phyloP scores from a whole-genome alignment of 2,888 invertebrate species.

The Eupithecia pulchellata region DNA sequence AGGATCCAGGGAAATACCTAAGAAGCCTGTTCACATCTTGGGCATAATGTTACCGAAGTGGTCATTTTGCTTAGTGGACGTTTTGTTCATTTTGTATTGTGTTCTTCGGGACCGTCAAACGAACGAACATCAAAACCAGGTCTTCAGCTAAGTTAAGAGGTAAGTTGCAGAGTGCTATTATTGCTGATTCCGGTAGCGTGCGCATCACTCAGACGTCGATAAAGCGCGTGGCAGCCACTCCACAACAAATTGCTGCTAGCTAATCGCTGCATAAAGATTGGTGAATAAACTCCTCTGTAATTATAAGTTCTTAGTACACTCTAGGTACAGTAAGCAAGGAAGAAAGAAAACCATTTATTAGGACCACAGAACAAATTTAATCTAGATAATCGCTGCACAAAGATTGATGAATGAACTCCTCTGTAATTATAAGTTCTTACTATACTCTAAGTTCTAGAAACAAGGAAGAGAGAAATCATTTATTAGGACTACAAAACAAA shows the following conservation, averaged over 20 bases:
- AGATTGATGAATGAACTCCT: conserved; percentile 7
- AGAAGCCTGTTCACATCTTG: no score
- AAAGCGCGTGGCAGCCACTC: conserved; percentile 18
- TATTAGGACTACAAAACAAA: background rate
- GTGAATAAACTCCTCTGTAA: conserved; percentile 7
- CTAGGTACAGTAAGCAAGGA: background rate
- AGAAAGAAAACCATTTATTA: background rate
- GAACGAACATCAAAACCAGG: background rate
- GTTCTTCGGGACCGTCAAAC: background rate
- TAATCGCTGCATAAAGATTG: conserved; percentile 13
- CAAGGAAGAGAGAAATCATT: background rate
- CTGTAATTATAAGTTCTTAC: background rate
- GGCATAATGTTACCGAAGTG: no score
- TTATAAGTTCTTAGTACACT: background rate
- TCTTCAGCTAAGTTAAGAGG: background rate
- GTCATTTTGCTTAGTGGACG: no score
- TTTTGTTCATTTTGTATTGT: no score
- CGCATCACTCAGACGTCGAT: conserved; percentile 35
- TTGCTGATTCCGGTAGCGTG: conserved; percentile 32
- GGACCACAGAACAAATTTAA: no score
- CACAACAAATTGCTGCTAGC: conserved; percentile 15
- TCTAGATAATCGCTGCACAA: conserved; percentile 15
- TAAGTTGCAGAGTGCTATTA: conserved; percentile 9
- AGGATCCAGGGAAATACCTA: no score
- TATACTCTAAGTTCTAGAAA: background rate